Percentiles rank a stretch among this genome's conserved stretches.
These are phyloP conservation scores for Cabera pusaria DNA, from an alignment of 2,888 invertebrate species.

Conservation along the genomic window DNA sequence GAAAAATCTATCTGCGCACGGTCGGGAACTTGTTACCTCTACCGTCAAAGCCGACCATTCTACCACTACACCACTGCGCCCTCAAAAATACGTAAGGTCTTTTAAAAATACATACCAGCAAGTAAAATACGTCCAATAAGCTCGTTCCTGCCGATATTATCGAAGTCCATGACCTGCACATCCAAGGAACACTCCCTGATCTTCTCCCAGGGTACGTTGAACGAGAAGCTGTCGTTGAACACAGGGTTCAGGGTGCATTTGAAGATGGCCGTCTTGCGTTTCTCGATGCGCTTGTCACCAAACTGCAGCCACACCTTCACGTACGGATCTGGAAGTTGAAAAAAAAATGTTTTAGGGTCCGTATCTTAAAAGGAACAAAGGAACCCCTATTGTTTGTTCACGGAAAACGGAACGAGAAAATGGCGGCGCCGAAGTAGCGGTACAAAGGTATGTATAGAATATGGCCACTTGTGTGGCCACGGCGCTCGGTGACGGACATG, in stretches of 20 bases:
- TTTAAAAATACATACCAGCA: constrained; percentile 93
- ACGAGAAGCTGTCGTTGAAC: constrained; percentile 97
- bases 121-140: constrained; percentile 95
- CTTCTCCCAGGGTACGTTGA: constrained; percentile 98
- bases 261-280: constrained; percentile 97
- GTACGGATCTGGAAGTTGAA: constrained; percentile 92
- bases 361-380: too few relatives aligned
- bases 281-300: constrained; percentile 96
- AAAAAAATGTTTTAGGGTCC: background rate
- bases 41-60: too few relatives aligned
- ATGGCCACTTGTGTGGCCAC: too few relatives aligned
- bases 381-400: too few relatives aligned
- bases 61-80: too few relatives aligned
- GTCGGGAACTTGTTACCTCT: too few relatives aligned
- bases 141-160: constrained; percentile 97
- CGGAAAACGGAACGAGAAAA: too few relatives aligned
- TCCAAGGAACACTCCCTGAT: constrained; percentile 97
- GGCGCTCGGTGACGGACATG: too few relatives aligned
- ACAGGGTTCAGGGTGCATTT: constrained; percentile 97
- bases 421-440: too few relatives aligned
- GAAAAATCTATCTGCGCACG: too few relatives aligned
- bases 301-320: constrained; percentile 99
- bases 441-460: too few relatives aligned
- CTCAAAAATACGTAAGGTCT: too few relatives aligned
- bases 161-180: constrained; percentile 97